phyloP scores from a whole-genome alignment of 1,140 invertebrate genomes.

The Drosophila dunni region DNA sequence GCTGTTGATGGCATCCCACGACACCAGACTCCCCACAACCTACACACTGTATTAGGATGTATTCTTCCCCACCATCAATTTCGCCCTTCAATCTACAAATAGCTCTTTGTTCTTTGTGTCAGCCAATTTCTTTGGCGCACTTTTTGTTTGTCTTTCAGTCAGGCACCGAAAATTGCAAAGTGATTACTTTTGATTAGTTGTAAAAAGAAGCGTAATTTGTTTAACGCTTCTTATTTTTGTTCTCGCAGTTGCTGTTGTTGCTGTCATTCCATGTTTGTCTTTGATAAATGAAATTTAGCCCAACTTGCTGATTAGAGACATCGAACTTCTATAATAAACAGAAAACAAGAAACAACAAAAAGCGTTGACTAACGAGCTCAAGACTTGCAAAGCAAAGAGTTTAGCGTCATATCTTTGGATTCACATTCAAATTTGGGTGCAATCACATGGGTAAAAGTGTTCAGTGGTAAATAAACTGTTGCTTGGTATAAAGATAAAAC shows the following conservation, averaged over 20 bases:
- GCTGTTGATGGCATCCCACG: constrained; percentile 54
- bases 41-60: no score
- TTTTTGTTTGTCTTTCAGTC: constrained; percentile 77
- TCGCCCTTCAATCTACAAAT: neutral
- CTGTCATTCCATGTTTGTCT: constrained; percentile 37
- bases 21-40: constrained; percentile 5
- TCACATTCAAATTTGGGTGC: neutral
- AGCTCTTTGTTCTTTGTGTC: constrained; percentile 63
- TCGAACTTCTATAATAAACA: constrained; percentile 42
- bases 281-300: constrained; percentile 77
- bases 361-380: constrained; percentile 52
- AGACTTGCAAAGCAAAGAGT: neutral
- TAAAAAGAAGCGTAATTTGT: constrained; percentile 82
- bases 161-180: constrained; percentile 71
- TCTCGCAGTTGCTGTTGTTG: constrained; percentile 17
- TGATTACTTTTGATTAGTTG: constrained; percentile 84
- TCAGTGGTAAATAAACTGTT: no score
- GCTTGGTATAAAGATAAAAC: no score
- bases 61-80: neutral
- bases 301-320: constrained; percentile 73
- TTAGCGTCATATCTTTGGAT: neutral
- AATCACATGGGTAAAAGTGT: neutral
- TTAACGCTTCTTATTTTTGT: constrained; percentile 51
- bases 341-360: constrained; percentile 3
- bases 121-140: constrained; percentile 58